Evolutionary conservation across 2,113 vertebrate genomes (phyloP).

Genomic region (Glaucomys volans): DNA sequence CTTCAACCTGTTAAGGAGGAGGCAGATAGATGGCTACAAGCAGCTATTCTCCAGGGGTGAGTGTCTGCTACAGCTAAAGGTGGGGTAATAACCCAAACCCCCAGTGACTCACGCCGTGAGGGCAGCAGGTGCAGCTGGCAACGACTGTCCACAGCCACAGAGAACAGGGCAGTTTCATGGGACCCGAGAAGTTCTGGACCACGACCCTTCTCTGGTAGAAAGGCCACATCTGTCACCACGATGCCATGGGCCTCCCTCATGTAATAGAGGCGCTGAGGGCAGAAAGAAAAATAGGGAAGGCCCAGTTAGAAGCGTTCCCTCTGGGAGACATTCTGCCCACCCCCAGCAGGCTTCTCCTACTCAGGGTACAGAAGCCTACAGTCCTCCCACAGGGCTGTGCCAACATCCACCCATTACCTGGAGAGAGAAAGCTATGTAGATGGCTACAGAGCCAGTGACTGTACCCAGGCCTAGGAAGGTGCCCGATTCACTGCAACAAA

Average conservation of each 20-base stretch:
- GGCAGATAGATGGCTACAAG: neutral
- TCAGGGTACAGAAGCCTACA: neutral
- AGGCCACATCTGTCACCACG: conserved; percentile 95
- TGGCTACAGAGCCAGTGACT: conserved; percentile 96
- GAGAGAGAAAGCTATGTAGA: conserved; percentile 96
- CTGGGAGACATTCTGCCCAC: neutral
- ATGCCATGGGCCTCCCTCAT: conserved; percentile 96
- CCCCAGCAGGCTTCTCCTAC: neutral
- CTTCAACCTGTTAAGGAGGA: neutral
- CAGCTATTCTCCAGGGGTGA: neutral
- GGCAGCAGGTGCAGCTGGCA: conserved; percentile 93
- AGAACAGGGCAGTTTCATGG: conserved; percentile 94
- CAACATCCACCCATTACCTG: conserved; percentile 90
- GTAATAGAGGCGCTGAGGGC: conserved; percentile 92
- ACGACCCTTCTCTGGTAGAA: conserved; percentile 89
- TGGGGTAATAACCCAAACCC: neutral
- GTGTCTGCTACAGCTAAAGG: neutral
- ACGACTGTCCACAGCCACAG: conserved; percentile 96
- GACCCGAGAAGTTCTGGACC: conserved; percentile 89
- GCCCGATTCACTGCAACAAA: conserved; percentile 91
- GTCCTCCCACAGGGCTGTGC: neutral
- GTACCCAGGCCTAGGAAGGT: conserved; percentile 97
- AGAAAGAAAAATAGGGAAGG: neutral
- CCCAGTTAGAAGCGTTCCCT: neutral
- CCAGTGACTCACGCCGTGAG: conserved; percentile 90